These are phyloP conservation scores for Crocuta crocuta DNA, from an alignment of 2,113 vertebrate genomes.

Conservation along the genomic window DNA sequence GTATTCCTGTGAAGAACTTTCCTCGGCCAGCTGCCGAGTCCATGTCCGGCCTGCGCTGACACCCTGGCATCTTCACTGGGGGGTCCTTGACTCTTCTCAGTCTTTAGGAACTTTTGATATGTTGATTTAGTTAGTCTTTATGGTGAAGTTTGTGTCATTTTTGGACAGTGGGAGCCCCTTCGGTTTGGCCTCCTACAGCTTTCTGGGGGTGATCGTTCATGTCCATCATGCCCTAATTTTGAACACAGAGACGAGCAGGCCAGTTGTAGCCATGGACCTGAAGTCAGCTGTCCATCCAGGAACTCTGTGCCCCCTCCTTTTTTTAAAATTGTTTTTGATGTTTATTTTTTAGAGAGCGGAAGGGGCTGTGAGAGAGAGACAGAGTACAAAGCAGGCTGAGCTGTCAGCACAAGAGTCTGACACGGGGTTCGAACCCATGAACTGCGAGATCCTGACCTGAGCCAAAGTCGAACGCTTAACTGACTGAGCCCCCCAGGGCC, in stretches of 20 bases:
- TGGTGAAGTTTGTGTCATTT: neutral
- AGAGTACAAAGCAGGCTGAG: too few relatives aligned
- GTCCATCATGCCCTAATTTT: neutral
- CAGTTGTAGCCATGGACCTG: neutral
- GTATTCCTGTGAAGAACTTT: neutral
- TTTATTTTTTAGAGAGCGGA: too few relatives aligned
- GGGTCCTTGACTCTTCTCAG: neutral
- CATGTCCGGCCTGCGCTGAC: rapidly evolving
- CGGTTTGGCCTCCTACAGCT: neutral
- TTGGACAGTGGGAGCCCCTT: neutral
- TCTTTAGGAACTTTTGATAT: rapidly evolving
- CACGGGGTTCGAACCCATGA: too few relatives aligned
- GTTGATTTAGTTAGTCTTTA: neutral
- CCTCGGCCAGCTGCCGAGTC: neutral
- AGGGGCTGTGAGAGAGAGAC: too few relatives aligned
- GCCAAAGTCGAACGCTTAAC: too few relatives aligned
- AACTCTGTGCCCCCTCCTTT: neutral
- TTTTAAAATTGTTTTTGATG: too few relatives aligned
- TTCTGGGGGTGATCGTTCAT: too few relatives aligned
- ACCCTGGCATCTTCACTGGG: neutral
- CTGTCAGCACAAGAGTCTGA: too few relatives aligned
- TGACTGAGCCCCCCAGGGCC: too few relatives aligned
- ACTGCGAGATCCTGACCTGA: too few relatives aligned
- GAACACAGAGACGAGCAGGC: rapidly evolving
- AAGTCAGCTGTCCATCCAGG: neutral